phyloP scores from a whole-genome alignment of 1,140 invertebrate species.

The Saccostrea echinata region DNA sequence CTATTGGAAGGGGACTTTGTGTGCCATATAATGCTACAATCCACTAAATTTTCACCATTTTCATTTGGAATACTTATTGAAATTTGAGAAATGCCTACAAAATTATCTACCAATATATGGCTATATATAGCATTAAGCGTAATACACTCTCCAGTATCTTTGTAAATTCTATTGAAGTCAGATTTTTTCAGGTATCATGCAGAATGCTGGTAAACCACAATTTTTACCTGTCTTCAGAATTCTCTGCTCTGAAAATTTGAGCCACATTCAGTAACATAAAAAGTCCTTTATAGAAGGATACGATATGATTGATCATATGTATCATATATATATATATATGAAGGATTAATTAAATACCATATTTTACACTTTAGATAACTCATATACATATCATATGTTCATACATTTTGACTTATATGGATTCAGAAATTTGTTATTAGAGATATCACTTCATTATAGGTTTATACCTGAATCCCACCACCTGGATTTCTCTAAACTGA shows the following conservation, averaged over 20 bases:
- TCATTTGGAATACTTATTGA: not conserved
- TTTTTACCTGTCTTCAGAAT: constrained; percentile 25
- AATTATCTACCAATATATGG: too few species aligned
- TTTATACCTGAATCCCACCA: not conserved
- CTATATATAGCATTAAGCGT: too few species aligned
- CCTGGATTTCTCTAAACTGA: not conserved
- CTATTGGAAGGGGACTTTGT: not conserved
- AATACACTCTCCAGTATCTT: not conserved
- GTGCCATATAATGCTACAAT: not conserved
- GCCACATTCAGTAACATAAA: too few species aligned
- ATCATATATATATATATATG: too few species aligned
- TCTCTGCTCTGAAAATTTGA: constrained; percentile 22
- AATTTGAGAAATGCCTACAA: not conserved
- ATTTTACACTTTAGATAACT: too few species aligned
- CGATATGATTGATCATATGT: too few species aligned
- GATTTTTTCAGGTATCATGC: not conserved
- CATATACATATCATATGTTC: too few species aligned
- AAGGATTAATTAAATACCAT: too few species aligned
- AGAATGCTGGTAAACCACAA: not conserved
- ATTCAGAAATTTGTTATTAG: too few species aligned
- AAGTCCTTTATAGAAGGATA: too few species aligned
- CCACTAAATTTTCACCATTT: not conserved
- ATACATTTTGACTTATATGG: too few species aligned
- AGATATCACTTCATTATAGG: too few species aligned
- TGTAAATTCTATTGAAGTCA: not conserved